Evolutionary conservation across 2,888 invertebrate genomes (phyloP).

Genomic region (Cephus nigrinus): DNA sequence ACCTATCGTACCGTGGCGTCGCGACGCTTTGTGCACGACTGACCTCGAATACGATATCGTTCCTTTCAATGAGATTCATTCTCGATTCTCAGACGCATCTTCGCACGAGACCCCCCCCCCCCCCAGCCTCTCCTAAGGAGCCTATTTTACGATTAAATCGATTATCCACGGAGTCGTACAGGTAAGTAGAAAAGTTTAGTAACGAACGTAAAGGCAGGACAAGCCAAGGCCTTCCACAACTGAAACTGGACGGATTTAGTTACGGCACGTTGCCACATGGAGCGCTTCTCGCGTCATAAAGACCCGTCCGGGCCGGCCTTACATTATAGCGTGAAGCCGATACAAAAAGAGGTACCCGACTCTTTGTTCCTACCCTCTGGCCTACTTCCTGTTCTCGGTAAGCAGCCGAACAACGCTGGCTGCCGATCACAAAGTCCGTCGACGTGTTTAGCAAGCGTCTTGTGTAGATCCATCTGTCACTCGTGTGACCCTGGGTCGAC

Average conservation of each 20-base stretch:
- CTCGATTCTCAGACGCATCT: no score
- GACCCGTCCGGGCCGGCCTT: neutral
- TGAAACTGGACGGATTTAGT: slow-evolving; percentile 15
- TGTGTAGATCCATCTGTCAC: no score
- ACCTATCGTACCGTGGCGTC: no score
- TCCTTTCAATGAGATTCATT: no score
- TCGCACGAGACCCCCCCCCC: no score
- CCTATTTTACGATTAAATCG: slow-evolving; percentile 53
- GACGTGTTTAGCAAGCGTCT: no score
- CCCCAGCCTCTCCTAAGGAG: slow-evolving; percentile 42
- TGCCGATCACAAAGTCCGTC: neutral
- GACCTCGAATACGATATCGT: no score
- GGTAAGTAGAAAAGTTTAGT: slow-evolving; percentile 33
- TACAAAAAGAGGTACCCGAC: neutral
- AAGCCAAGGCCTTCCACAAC: slow-evolving; percentile 43
- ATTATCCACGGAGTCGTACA: slow-evolving; percentile 46
- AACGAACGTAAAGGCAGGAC: slow-evolving; percentile 46
- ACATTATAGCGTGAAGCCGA: neutral
- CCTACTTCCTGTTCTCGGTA: slow-evolving; percentile 5
- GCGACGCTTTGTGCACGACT: no score
- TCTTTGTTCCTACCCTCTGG: slow-evolving; percentile 9
- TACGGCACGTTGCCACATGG: slow-evolving; percentile 11
- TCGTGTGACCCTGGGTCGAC: no score
- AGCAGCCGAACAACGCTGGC: neutral
- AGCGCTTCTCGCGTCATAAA: slow-evolving; percentile 7